Conservation (phyloP, 2,113 vertebrate species). For the Misgurnus mizolepis region DNA sequence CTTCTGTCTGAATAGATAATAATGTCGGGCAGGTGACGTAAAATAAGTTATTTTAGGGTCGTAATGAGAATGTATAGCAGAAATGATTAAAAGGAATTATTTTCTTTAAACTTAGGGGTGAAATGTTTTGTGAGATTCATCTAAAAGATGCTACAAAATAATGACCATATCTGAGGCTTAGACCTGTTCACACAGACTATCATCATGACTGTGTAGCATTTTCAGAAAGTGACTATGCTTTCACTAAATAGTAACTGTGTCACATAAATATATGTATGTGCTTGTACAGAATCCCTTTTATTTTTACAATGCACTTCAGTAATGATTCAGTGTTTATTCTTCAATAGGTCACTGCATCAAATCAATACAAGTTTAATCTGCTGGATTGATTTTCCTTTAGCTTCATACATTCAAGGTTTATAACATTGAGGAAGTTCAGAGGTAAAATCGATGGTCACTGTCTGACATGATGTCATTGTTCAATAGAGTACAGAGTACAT, state of each 20-base stretch:
- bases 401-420: slow-evolving; percentile 7
- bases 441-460: slow-evolving; percentile 16
- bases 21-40: slow-evolving; percentile 7
- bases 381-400: slow-evolving; percentile 13
- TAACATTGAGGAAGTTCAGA: slow-evolving; percentile 8
- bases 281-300: too few species aligned
- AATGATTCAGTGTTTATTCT: not conserved
- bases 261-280: too few species aligned
- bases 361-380: slow-evolving; percentile 11
- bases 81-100: not conserved
- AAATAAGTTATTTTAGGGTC: not conserved
- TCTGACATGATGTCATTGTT: not conserved
- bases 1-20: slow-evolving; percentile 9
- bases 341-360: not conserved
- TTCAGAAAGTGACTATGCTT: too few species aligned
- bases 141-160: too few species aligned
- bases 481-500: not conserved
- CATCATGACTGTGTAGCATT: too few species aligned
- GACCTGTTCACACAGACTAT: too few species aligned
- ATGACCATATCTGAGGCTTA: too few species aligned
- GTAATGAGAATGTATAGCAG: not conserved
- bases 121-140: too few species aligned
- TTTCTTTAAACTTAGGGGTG: too few species aligned
- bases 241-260: too few species aligned
- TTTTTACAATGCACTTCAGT: too few species aligned